Percentiles rank a stretch among this genome's conserved stretches.
phyloP scores from a whole-genome alignment of 1,140 invertebrate species.

The Achatina immaculata region DNA sequence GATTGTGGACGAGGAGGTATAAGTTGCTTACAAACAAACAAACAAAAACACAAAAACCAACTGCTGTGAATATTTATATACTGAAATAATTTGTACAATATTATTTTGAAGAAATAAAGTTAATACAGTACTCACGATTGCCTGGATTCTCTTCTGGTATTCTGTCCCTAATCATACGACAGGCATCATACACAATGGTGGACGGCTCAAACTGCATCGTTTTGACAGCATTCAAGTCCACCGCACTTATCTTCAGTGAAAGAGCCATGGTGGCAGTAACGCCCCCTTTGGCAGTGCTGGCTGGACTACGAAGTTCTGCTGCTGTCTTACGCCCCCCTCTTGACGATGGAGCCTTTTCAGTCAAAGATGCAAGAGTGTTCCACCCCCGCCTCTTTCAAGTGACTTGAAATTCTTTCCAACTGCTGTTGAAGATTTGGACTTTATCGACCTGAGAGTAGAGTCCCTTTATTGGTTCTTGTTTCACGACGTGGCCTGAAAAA shows the following conservation, averaged over 20 bases:
- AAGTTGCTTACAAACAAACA: too few relatives aligned
- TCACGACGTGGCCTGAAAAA: too few relatives aligned
- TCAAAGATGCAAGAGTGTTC: neutral
- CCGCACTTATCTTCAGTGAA: constrained; percentile 93
- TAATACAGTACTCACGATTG: constrained; percentile 71
- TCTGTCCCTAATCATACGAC: constrained; percentile 94
- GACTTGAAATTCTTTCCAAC: too few relatives aligned
- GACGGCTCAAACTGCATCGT: constrained; percentile 98
- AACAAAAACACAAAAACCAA: too few relatives aligned
- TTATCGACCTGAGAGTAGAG: too few relatives aligned
- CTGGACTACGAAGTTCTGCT: neutral
- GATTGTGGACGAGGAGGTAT: too few relatives aligned
- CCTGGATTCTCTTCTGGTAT: constrained; percentile 82
- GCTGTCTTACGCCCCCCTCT: neutral
- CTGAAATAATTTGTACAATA: too few relatives aligned
- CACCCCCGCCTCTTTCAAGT: neutral
- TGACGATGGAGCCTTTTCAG: neutral
- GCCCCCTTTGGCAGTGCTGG: neutral
- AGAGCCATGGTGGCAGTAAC: constrained; percentile 72
- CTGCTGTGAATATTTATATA: too few relatives aligned
- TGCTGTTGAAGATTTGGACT: too few relatives aligned
- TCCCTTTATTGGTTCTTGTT: too few relatives aligned
- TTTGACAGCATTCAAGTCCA: constrained; percentile 93
- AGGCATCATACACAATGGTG: constrained; percentile 94
- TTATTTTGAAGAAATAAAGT: too few relatives aligned